A percentile compares a stretch with the other conserved stretches of the same genome.
Conservation (phyloP, 2,113 vertebrate species). For the Pedetes capensis region DNA sequence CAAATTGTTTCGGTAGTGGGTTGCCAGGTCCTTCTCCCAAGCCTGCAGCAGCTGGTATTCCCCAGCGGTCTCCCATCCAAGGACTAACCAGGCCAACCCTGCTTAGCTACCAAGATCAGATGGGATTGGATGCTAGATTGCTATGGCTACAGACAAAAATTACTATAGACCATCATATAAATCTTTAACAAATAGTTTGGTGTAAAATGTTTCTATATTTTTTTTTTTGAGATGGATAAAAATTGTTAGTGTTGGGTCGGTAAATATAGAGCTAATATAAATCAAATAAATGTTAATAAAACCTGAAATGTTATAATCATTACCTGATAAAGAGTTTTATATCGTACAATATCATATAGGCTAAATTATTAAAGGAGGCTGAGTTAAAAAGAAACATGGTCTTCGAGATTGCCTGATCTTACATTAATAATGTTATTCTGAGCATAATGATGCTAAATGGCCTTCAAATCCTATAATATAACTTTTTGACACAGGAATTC, state of each 20-base stretch:
- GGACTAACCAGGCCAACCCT: too few relatives aligned
- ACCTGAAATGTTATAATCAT: not conserved
- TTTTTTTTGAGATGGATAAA: not conserved
- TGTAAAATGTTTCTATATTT: not conserved
- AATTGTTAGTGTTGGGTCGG: not conserved
- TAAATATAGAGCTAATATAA: not conserved
- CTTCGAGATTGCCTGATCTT: not conserved
- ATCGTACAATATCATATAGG: not conserved
- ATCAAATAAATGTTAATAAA: not conserved
- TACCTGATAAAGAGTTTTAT: not conserved
- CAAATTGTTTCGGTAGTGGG: too few relatives aligned
- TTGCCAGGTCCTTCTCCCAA: too few relatives aligned
- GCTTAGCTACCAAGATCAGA: too few relatives aligned
- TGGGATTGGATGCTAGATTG: too few relatives aligned
- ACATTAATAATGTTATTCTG: not conserved
- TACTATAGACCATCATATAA: not conserved
- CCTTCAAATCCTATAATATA: not conserved
- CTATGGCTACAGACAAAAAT: too few relatives aligned
- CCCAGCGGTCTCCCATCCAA: too few relatives aligned
- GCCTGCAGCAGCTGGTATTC: too few relatives aligned
- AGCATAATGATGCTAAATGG: not conserved
- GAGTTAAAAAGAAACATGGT: not conserved
- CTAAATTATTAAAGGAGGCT: not conserved
- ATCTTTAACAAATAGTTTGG: not conserved
- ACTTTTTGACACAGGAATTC: not conserved